Percentiles rank a stretch among this genome's conserved stretches.
These are phyloP conservation scores for Pterois miles DNA, from an alignment of 2,797 vertebrate genomes.

Conservation along the genomic window DNA sequence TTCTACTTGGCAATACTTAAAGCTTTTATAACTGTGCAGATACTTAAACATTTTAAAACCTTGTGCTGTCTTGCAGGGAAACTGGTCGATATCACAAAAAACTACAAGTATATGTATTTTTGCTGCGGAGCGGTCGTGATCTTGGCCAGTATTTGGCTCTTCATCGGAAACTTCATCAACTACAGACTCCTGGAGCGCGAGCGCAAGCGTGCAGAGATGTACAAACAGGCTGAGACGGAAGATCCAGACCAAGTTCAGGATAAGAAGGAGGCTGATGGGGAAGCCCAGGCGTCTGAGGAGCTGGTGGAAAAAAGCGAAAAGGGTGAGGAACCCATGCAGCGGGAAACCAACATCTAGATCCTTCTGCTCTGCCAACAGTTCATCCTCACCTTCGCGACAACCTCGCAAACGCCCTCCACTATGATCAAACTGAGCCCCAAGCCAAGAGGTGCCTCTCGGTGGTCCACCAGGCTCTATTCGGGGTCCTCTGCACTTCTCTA, in stretches of 20 bases:
- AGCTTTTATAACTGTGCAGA: not conserved
- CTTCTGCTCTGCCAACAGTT: slow-evolving; percentile 22
- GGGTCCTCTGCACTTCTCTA: slow-evolving; percentile 43
- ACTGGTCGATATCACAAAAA: slow-evolving; percentile 92
- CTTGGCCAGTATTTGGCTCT: slow-evolving; percentile 91
- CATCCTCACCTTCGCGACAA: slow-evolving; percentile 6
- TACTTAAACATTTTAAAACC: slow-evolving; percentile 3
- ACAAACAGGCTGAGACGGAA: slow-evolving; percentile 77
- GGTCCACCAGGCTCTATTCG: slow-evolving; percentile 29
- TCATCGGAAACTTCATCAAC: slow-evolving; percentile 95
- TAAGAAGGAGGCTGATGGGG: slow-evolving; percentile 76
- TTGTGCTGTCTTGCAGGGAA: slow-evolving; percentile 87
- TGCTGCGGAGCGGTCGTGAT: slow-evolving; percentile 90
- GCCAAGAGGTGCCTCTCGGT: slow-evolving; percentile 46
- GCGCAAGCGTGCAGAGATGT: slow-evolving; percentile 80
- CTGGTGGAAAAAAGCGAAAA: slow-evolving; percentile 63
- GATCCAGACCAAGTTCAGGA: slow-evolving; percentile 63
- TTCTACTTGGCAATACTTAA: not conserved
- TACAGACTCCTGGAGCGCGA: slow-evolving; percentile 92
- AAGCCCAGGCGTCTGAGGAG: slow-evolving; percentile 71
- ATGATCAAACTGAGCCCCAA: slow-evolving; percentile 49
- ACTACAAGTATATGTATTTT: slow-evolving; percentile 95
- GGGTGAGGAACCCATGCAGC: slow-evolving; percentile 82
- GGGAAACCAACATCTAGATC: slow-evolving; percentile 94
- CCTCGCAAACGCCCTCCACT: slow-evolving; percentile 4